These are phyloP conservation scores for Plutella xylostella DNA, from an alignment of 2,888 invertebrate species.

Conservation along the genomic window DNA sequence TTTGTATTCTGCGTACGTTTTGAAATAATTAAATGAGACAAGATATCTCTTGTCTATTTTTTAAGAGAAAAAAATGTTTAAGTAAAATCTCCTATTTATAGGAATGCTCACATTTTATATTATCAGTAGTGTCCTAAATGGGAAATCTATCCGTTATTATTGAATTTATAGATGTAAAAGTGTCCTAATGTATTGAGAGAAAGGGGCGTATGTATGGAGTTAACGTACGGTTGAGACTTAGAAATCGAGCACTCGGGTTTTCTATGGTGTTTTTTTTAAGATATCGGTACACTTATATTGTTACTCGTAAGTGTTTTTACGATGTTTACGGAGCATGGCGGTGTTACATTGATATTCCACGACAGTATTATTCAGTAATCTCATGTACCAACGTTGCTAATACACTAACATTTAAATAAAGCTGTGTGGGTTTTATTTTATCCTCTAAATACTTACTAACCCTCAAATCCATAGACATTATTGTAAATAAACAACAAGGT, in stretches of 20 bases:
- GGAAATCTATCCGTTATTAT: slow-evolving; percentile 54
- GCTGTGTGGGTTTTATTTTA: slow-evolving; percentile 14
- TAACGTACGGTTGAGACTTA: too few species aligned
- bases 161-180: slow-evolving; percentile 64
- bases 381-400: slow-evolving; percentile 70
- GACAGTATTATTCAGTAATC: slow-evolving; percentile 67
- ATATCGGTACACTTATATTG: slow-evolving; percentile 28
- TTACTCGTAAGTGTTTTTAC: slow-evolving; percentile 26
- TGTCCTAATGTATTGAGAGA: too few species aligned
- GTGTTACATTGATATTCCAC: slow-evolving; percentile 46
- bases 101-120: slow-evolving; percentile 63
- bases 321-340: slow-evolving; percentile 34
- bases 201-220: too few species aligned
- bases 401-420: slow-evolving; percentile 67
- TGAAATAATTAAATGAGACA: background rate
- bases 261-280: slow-evolving; percentile 44
- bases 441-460: background rate
- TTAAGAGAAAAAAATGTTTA: slow-evolving; percentile 2
- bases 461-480: too few species aligned
- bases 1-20: too few species aligned
- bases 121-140: slow-evolving; percentile 51
- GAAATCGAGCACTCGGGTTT: slow-evolving; percentile 52
- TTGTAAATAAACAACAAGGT: too few species aligned
- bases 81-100: slow-evolving; percentile 45
- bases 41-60: background rate